Base-by-base conservation (phyloP, 2,888 invertebrate genomes). In the Gortyna flavago region DNA sequence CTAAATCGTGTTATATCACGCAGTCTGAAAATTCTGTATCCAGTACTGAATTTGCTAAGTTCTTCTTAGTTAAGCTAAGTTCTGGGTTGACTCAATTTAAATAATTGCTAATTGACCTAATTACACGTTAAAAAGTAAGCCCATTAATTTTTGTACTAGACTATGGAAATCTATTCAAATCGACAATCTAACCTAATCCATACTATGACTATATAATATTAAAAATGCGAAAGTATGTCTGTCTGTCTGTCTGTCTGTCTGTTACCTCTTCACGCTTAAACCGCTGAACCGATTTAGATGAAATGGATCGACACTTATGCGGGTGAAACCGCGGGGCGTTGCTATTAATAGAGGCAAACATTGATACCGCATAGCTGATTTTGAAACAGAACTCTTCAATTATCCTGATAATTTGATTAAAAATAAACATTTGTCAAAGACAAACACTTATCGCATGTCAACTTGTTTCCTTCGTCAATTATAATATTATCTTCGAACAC, bases 131-230 rank as follows among this genome's bases (percentile, higher is more conserved):
- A 32, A 48, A 48, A 32, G 21, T 21, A 18, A 16, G 29, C 7
- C 18, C 0, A 64, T 57, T 61, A 25, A 7, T 21, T 57, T 64
- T 51, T 67, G n/a, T 6, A 21, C n/a, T 44, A 35, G 9, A 21
- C 41, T 21, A 54, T 79, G 32, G 3, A 64, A 67, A 57, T 54
- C 18, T 44, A n/a, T 73, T 68, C 0, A 68, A 74, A 80, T 44
- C 3, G 3, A 38, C 35, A 32, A 65, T 38, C 21, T 25, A 65
- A 57, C n/a, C 41, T n/a, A n/a, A n/a, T n/a, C n/a, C n/a, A n/a
- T n/a, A n/a, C n/a, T n/a, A n/a, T n/a, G n/a, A n/a, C n/a, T n/a
- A n/a, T n/a, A n/a, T n/a, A n/a, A n/a, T n/a, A n/a, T n/a, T n/a
- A n/a, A n/a, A n/a, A n/a, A n/a, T n/a, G n/a, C n/a, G n/a, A n/a